Conservation (phyloP, 2,888 invertebrate species). For the Tipula unca region DNA sequence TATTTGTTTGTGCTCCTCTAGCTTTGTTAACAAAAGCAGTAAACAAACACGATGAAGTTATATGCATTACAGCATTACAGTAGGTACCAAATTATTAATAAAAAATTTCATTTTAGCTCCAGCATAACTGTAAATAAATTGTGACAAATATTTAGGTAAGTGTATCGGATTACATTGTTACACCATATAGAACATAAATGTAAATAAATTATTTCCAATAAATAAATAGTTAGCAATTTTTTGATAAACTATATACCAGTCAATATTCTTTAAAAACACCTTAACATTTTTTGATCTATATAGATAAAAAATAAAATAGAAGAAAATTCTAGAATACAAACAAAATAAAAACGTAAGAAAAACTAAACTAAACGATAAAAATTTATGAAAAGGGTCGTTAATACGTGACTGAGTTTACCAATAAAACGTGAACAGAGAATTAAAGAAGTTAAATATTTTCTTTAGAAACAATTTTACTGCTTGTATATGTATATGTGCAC, state of each 20-base stretch:
- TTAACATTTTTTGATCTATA: background rate
- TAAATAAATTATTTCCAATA: too few relatives aligned
- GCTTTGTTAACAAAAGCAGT: background rate
- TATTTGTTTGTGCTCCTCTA: background rate
- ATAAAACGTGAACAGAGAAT: conserved; percentile 17
- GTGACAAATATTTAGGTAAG: too few relatives aligned
- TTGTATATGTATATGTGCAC: background rate
- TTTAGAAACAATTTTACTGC: background rate
- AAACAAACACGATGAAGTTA: background rate
- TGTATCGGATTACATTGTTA: too few relatives aligned
- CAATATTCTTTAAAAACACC: background rate
- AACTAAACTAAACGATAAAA: background rate
- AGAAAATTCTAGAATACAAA: background rate
- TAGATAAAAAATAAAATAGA: background rate
- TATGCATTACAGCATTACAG: background rate
- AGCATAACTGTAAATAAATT: too few relatives aligned
- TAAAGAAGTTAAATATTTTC: background rate
- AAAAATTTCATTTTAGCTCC: too few relatives aligned
- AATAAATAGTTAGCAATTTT: background rate
- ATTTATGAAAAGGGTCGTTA: conserved; percentile 8
- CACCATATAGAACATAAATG: too few relatives aligned
- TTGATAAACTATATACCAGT: background rate
- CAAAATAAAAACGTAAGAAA: background rate
- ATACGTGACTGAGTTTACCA: conserved; percentile 16
- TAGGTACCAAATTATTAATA: background rate